phyloP scores from a whole-genome alignment of 2,113 vertebrate species.

The Enhydra lutris region DNA sequence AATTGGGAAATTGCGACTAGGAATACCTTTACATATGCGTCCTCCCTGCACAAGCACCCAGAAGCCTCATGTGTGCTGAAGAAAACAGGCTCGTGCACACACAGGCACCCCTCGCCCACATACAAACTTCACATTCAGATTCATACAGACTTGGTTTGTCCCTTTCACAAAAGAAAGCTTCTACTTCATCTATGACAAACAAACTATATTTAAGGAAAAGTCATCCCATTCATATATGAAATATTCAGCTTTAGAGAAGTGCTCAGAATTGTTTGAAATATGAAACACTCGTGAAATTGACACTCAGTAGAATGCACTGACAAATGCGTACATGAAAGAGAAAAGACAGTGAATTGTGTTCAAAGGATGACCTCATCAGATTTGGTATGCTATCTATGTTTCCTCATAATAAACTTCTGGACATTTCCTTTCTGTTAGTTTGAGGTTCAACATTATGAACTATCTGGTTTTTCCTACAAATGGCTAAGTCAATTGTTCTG shows the following conservation, averaged over 20 bases:
- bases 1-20: not conserved
- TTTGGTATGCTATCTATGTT: not conserved
- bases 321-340: not conserved
- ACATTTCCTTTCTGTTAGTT: not conserved
- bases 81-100: not conserved
- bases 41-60: not conserved
- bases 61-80: not conserved
- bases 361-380: not conserved
- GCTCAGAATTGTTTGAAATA: not conserved
- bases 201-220: not conserved
- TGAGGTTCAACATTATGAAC: not conserved
- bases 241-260: not conserved
- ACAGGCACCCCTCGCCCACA: not conserved
- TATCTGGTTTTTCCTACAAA: not conserved
- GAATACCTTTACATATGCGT: not conserved
- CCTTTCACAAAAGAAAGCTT: not conserved
- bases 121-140: not conserved
- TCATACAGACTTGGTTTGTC: not conserved
- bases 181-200: not conserved
- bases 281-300: not conserved
- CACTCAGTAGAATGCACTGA: not conserved
- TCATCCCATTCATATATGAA: not conserved
- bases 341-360: not conserved
- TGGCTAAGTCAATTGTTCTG: not conserved
- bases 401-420: not conserved